These are phyloP conservation scores for Ptychadena robeensis DNA, from an alignment of 2,797 vertebrate genomes.

Conservation along the genomic window DNA sequence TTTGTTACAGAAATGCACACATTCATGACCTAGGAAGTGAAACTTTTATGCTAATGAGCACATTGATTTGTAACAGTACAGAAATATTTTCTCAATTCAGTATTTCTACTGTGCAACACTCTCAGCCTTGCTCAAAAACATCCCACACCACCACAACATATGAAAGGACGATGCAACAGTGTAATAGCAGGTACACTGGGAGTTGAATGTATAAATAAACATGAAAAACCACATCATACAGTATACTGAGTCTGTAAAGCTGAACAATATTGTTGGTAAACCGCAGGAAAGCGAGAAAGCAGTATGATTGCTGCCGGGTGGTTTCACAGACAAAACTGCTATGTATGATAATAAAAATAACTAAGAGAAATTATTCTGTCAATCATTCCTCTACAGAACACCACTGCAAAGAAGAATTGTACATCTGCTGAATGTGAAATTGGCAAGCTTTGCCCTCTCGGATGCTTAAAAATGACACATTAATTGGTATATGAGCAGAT, in stretches of 20 bases:
- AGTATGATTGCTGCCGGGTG: not conserved
- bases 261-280: not conserved
- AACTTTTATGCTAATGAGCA: not conserved
- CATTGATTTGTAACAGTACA: not conserved
- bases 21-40: too few relatives aligned
- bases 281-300: not conserved
- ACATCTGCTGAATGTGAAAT: constrained; percentile 1
- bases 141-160: not conserved
- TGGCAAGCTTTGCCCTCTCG: not conserved
- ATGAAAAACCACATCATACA: not conserved
- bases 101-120: not conserved
- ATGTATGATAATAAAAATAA: constrained; percentile 1
- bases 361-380: not conserved
- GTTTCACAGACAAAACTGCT: not conserved
- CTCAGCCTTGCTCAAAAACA: not conserved
- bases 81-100: not conserved
- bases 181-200: not conserved
- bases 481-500: constrained; percentile 3
- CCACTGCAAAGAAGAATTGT: not conserved
- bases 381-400: not conserved
- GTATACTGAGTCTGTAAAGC: not conserved
- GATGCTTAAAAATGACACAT: not conserved
- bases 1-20: too few relatives aligned
- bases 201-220: not conserved
- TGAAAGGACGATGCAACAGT: not conserved